Base-by-base conservation (phyloP, 1,140 invertebrate genomes). In the Temnothorax curvispinosus region DNA sequence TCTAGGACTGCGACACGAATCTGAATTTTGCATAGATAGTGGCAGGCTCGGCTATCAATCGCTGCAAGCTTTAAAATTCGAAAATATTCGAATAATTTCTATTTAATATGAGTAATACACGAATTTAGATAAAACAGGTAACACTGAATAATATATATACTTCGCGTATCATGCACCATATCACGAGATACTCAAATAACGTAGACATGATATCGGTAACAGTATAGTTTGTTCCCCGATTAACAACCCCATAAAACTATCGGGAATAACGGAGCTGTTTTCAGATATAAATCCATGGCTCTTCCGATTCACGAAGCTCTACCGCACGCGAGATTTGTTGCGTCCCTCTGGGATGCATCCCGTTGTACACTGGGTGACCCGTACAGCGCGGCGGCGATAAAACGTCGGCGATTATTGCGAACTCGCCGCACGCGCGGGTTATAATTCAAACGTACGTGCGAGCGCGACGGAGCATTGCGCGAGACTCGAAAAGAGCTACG, bases 361-460 rank as follows among this genome's bases (percentile, higher is more conserved):
- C 32, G 9, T 0, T 35, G 41, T 64, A 65, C 44, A 35, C 65
- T 32, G 56, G 41, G 56, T 62, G 75, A 77, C 44, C 60, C 6
- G 75, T 64, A 21, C 41, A 21, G 41, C 9, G n/a, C 41, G 32
- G 41, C 9, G n/a, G 13, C 44, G 77, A 80, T 80, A 80, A 80
- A 80, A 80, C 13, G 62, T 21, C n/a, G 35, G n/a, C 41, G 41
- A 80, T 80, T 80, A 80, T 80, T 80, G 62, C 62, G 77, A 50
- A 67, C 77, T 52, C 62, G 62, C 47, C 27, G 77, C 76, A 78
- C 76, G 76, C 77, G 47, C 44, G 44, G 32, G 62, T 80, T 80
- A 54, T 80, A 80, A 80, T 80, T 80, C 62, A 80, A 69, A 69
- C 44, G 76, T 80, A 80, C 77, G 60, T 80, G 60, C 60, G 41